Evolutionary conservation across 37 sponge, comb jelly and placozoan species (phyloP).

Genomic region (Petrosia ficiformis): DNA sequence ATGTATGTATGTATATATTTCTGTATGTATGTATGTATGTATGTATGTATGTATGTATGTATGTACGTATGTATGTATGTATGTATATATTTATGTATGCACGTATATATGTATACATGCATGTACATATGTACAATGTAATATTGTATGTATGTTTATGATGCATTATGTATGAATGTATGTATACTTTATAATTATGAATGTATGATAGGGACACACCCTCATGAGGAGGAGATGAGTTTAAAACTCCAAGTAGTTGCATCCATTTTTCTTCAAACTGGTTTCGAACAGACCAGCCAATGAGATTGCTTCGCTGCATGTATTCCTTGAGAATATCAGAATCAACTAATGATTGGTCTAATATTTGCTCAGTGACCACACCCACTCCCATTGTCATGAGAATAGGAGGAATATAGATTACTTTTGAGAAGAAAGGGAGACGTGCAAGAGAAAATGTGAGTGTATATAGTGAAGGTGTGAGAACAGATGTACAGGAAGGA

Average conservation of each 20-base stretch:
- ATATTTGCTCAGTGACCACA: constrained; percentile 10
- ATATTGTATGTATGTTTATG: too few relatives aligned
- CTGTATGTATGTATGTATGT: too few relatives aligned
- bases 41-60: too few relatives aligned
- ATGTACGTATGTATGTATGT: too few relatives aligned
- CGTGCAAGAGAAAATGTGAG: constrained; percentile 43
- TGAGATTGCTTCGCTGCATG: constrained; percentile 40
- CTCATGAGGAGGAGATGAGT: constrained; percentile 44
- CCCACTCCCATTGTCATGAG: constrained; percentile 6
- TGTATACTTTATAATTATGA: too few relatives aligned
- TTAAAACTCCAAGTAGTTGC: constrained; percentile 65
- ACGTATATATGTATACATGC: too few relatives aligned
- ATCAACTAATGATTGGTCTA: constrained; percentile 53
- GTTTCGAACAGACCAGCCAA: constrained; percentile 67
- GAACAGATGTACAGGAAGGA: background rate
- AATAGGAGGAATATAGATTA: constrained; percentile 28
- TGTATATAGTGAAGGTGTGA: background rate
- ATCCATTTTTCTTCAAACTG: constrained; percentile 92
- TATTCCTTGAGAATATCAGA: constrained; percentile 46
- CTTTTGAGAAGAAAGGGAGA: constrained; percentile 16
- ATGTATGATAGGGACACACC: background rate
- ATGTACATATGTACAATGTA: too few relatives aligned
- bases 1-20: too few relatives aligned
- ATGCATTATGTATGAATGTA: too few relatives aligned
- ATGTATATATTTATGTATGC: too few relatives aligned